Evolutionary conservation across 1,140 invertebrate species (phyloP).

Genomic region (Penaeus chinensis): DNA sequence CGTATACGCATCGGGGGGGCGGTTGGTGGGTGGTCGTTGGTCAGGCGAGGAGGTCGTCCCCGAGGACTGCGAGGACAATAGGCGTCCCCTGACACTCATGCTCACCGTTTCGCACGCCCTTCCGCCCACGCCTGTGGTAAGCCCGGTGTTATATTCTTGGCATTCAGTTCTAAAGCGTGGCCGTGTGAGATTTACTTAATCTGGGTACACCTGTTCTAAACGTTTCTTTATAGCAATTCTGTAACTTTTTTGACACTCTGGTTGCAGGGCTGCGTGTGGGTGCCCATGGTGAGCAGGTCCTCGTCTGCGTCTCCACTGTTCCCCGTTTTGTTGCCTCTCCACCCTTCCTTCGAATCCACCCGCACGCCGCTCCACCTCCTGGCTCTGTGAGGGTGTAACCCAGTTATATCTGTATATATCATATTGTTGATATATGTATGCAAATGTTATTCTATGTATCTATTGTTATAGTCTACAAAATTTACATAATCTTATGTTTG

Average conservation of each 20-base stretch:
- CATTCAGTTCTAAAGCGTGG: too few species aligned
- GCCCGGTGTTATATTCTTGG: not conserved
- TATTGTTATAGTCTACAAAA: not conserved
- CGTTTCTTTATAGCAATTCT: not conserved
- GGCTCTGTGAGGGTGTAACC: too few species aligned
- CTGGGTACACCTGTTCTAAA: not conserved
- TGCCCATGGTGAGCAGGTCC: slow-evolving; percentile 33
- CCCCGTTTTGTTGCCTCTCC: not conserved
- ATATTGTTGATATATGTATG: too few species aligned
- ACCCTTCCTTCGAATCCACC: not conserved
- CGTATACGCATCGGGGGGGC: slow-evolving; percentile 19
- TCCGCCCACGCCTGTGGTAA: slow-evolving; percentile 28
- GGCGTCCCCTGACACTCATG: slow-evolving; percentile 5
- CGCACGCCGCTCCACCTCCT: not conserved
- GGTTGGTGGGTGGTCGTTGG: slow-evolving; percentile 42
- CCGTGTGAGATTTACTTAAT: not conserved
- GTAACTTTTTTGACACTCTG: not conserved
- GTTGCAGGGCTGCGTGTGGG: slow-evolving; percentile 30
- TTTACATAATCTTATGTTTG: not conserved
- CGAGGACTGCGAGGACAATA: not conserved
- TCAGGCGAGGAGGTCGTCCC: not conserved
- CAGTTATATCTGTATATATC: too few species aligned
- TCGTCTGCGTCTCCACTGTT: not conserved
- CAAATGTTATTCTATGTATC: slow-evolving; percentile 6
- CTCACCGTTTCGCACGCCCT: slow-evolving; percentile 36